A percentile compares a stretch with the other conserved stretches of the same genome.
Evolutionary conservation across 2,888 invertebrate species (phyloP).

Genomic region (Morpho deidamia): DNA sequence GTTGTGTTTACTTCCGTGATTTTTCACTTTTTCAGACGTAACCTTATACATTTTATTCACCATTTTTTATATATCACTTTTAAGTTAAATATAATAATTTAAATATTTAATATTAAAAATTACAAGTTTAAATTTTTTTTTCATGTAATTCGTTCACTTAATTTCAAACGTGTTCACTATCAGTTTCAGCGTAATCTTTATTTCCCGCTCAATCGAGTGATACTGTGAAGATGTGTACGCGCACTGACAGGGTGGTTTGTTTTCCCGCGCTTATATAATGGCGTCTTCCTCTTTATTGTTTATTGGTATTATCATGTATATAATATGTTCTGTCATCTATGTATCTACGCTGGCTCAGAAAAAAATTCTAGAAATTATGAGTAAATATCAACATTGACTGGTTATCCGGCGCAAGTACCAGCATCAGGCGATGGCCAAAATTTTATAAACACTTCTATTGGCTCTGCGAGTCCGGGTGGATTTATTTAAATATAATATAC

Average conservation of each 20-base stretch:
- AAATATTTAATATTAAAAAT: neutral
- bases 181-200: neutral
- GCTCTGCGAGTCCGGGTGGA: too few relatives aligned
- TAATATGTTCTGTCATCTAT: too few relatives aligned
- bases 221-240: constrained; percentile 3
- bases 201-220: constrained; percentile 1
- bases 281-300: constrained; percentile 1
- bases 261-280: constrained; percentile 11
- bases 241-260: constrained; percentile 8
- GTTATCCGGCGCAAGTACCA: too few relatives aligned
- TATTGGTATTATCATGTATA: neutral
- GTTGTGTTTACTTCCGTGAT: constrained; percentile 57
- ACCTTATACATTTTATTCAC: constrained; percentile 61
- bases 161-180: neutral
- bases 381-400: too few relatives aligned
- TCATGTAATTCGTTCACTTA: neutral
- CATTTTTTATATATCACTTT: constrained; percentile 40
- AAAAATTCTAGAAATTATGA: too few relatives aligned
- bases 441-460: too few relatives aligned
- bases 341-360: too few relatives aligned
- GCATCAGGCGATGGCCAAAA: too few relatives aligned
- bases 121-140: too few relatives aligned
- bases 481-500: too few relatives aligned
- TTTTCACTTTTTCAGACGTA: constrained; percentile 34
- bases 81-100: neutral